phyloP scores from a whole-genome alignment of 2,888 invertebrate genomes.

The Lymantria dispar region DNA sequence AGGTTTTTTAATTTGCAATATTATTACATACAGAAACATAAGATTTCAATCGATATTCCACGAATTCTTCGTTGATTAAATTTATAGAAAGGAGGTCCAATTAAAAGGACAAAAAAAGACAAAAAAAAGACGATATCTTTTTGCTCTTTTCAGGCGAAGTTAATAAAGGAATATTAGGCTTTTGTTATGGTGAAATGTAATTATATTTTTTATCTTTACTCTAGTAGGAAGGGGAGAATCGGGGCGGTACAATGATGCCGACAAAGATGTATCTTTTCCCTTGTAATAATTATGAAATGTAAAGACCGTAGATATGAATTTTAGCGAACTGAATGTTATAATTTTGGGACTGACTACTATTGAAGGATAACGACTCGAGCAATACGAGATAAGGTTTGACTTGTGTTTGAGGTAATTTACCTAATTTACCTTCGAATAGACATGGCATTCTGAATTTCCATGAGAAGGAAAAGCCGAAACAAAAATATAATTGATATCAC shows the following conservation, averaged over 20 bases:
- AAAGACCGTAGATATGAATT: background rate
- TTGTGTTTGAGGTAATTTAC: background rate
- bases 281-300: background rate
- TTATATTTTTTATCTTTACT: slow-evolving; percentile 29
- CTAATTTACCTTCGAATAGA: no score
- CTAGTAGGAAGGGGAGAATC: background rate
- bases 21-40: no score
- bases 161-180: slow-evolving; percentile 27
- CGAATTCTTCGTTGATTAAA: slow-evolving; percentile 7
- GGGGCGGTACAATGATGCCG: background rate
- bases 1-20: no score
- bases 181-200: slow-evolving; percentile 28
- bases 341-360: background rate
- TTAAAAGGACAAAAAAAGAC: slow-evolving; percentile 11
- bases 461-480: no score
- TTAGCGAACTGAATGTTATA: background rate
- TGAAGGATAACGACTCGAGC: background rate
- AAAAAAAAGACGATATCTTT: slow-evolving; percentile 14
- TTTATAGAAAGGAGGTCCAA: slow-evolving; percentile 21
- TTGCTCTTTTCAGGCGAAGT: slow-evolving; percentile 9
- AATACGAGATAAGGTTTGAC: background rate
- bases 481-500: no score
- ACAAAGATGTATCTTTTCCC: background rate
- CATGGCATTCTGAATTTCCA: no score
- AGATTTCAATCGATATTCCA: no score